Percentiles rank a stretch among this genome's conserved stretches.
Conservation (phyloP, 1,140 invertebrate species). For the Lordiphosa mommai region DNA sequence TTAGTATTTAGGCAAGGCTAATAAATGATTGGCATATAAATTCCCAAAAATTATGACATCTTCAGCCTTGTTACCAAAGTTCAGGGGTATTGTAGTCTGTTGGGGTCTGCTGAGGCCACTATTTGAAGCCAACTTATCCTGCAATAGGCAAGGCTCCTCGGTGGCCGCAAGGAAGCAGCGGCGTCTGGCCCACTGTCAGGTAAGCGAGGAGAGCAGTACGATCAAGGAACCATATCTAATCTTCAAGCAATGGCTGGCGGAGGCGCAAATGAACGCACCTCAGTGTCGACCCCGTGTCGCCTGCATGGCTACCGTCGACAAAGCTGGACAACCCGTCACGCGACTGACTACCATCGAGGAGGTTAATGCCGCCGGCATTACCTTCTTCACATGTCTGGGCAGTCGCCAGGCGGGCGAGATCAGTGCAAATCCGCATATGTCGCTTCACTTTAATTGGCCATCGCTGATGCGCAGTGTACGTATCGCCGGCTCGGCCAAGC, state of each 20-base stretch:
- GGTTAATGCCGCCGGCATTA: slow-evolving; percentile 87
- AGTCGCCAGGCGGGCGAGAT: slow-evolving; percentile 89
- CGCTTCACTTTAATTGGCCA: slow-evolving; percentile 95
- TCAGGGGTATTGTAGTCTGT: background rate
- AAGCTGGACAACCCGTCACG: slow-evolving; percentile 86
- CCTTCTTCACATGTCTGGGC: slow-evolving; percentile 90
- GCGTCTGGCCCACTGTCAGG: background rate
- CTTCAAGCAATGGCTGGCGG: slow-evolving; percentile 36
- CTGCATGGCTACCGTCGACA: slow-evolving; percentile 91
- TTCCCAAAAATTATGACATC: background rate
- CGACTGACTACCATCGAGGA: slow-evolving; percentile 89
- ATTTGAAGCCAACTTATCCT: too few species aligned
- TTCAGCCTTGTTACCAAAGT: background rate
- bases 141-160: too few species aligned
- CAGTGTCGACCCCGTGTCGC: slow-evolving; percentile 88
- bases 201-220: slow-evolving; percentile 12
- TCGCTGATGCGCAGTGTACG: slow-evolving; percentile 88
- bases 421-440: slow-evolving; percentile 89
- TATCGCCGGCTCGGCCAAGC: slow-evolving; percentile 88
- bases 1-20: background rate
- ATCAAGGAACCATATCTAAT: slow-evolving; percentile 44
- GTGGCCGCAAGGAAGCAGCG: background rate
- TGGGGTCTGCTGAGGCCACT: background rate
- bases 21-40: background rate
- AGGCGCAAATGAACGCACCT: slow-evolving; percentile 16